A percentile compares a stretch with the other conserved stretches of the same genome.
These are phyloP conservation scores for Phengaris alcon DNA, from an alignment of 2,888 invertebrate species.

Conservation along the genomic window DNA sequence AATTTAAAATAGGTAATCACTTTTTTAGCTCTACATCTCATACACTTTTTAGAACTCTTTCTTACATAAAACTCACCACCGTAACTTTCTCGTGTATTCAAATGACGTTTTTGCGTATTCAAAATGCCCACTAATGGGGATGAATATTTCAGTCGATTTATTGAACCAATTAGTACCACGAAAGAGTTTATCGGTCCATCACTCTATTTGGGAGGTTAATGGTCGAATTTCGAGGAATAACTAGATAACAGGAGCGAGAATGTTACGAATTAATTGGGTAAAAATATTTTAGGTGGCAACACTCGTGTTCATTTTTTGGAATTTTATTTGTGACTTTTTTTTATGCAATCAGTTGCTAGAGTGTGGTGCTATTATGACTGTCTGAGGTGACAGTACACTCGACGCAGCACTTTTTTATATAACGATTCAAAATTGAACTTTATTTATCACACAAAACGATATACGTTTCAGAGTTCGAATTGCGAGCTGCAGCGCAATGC, in stretches of 20 bases:
- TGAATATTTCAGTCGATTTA: constrained; percentile 68
- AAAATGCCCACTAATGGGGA: constrained; percentile 52
- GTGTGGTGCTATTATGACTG: too few species aligned
- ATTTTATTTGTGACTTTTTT: background rate
- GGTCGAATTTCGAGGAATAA: constrained; percentile 70
- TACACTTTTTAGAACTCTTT: too few species aligned
- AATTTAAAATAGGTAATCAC: too few species aligned
- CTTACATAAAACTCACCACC: too few species aligned
- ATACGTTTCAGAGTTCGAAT: too few species aligned
- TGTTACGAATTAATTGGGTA: constrained; percentile 77
- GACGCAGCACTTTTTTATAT: too few species aligned
- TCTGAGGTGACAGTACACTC: too few species aligned
- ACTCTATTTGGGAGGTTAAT: constrained; percentile 78
- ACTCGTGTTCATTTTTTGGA: constrained; percentile 41
- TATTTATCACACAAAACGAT: too few species aligned
- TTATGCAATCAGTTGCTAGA: background rate
- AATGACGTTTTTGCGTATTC: constrained; percentile 12
- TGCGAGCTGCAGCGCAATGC: too few species aligned
- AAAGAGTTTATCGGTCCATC: constrained; percentile 71
- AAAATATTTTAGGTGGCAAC: constrained; percentile 62
- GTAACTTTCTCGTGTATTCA: constrained; percentile 4
- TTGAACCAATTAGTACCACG: constrained; percentile 77
- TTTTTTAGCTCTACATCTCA: too few species aligned
- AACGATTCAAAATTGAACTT: too few species aligned
- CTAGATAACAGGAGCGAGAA: constrained; percentile 74